Evolutionary conservation across 2,888 invertebrate species (phyloP), one percentile per base, ranked within the genome.

Genomic region (Epinotia ramella): DNA sequence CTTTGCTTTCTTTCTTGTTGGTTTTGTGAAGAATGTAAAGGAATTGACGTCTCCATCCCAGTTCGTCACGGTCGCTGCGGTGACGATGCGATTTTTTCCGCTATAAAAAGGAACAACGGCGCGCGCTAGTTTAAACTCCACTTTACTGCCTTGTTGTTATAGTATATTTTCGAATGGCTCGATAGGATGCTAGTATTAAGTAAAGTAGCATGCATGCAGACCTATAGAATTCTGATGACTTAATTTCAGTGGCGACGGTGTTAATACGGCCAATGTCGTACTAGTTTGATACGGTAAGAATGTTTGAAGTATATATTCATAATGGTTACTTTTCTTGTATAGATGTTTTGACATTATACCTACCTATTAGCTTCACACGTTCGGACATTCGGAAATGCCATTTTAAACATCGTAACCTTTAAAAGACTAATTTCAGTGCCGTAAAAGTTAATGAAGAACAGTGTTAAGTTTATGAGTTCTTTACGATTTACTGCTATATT

Each of bases 21-120:
- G 77, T 78, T 78, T 78, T 78, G 66, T 78, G 59, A 69, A 73
- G 71, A 72, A 72, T 68, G 76, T 69, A 73, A 66, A 73, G 70
- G 76, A 78, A 78, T 78, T 78, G 77, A 78, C 76, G 76, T 73
- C 77, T 78, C 65, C 73, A 78, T 78, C 67, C 33, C 65, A n/a
- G 65, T 78, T 73, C 76, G 76, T 76, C 76, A 73, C 76, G 77
- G 77, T 63, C 63, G 74, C 71, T 46, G 70, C 71, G 46, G 65
- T 78, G 77, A 78, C 73, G 69, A 56, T 60, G 77, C 76, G 73
- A 73, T 73, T 76, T 76, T 76, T 75, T 72, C 68, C 69, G 75
- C 75, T 76, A 56, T 69, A 63, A 73, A 68, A 73, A 68, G 57
- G n/a, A 67, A 62, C 44, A 16, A 13, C 46, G 1, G 40, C 13